phyloP scores from a whole-genome alignment of 2,113 vertebrate genomes.

The Sinocyclocheilus grahami region DNA sequence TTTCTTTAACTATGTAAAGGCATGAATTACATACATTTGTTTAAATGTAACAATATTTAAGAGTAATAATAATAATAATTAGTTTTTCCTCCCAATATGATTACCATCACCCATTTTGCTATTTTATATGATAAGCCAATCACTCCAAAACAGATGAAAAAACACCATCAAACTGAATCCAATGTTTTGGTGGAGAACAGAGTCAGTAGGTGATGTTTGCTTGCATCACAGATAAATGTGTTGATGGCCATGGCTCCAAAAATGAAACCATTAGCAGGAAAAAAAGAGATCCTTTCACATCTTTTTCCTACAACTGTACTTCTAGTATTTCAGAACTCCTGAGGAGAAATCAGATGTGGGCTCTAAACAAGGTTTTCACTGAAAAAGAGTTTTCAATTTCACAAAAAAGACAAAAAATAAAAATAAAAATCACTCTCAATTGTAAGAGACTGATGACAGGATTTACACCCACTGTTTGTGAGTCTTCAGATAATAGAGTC shows the following conservation, averaged over 20 bases:
- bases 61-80: too few species aligned
- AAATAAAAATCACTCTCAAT: neutral
- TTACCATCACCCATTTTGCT: too few species aligned
- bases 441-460: conserved; percentile 19
- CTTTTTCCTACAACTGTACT: neutral
- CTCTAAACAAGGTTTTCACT: neutral
- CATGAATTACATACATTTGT: too few species aligned
- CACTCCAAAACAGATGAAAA: neutral
- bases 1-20: too few species aligned
- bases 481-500: conserved; percentile 47
- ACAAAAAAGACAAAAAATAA: neutral
- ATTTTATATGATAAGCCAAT: too few species aligned
- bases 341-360: neutral
- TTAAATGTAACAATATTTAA: too few species aligned
- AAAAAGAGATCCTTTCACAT: neutral
- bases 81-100: too few species aligned
- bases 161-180: too few species aligned
- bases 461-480: conserved; percentile 35
- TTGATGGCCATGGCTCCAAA: neutral
- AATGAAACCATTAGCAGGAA: neutral
- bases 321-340: neutral
- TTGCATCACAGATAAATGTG: neutral
- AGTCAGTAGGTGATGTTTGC: neutral
- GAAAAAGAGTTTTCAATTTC: neutral
- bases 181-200: too few species aligned